Evolutionary conservation across 2,888 invertebrate genomes (phyloP), one percentile per base, ranked within the genome.

Genomic region (Scaptomyza polygonia): DNA sequence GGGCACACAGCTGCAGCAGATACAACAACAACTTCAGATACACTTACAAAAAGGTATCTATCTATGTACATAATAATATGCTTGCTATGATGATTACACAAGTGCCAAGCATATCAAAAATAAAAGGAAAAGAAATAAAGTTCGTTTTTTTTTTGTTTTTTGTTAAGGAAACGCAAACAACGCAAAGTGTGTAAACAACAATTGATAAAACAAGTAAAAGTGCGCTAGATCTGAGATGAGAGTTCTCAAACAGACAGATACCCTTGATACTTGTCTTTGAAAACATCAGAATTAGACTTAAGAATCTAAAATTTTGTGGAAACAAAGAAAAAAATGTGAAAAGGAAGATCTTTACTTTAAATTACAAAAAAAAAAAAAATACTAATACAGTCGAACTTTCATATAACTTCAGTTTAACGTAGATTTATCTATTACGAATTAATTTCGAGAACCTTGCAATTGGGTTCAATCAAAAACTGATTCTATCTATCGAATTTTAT

Each of bases 151-250:
- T n/a, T 36, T 36, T 36, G n/a, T 34, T 34, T 36, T 36, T 57
- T n/a, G n/a, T n/a, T n/a, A 78, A 77, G 83, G 85, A 85, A 85
- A 87, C 73, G 86, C 76, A 85, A 82, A 82, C 87, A 82, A 58
- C 39, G 59, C 69, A 73, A 79, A 72, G 72, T 75, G 65, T 76
- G 82, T 68, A 86, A 82, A 82, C 76, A 81, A 61, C 69, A 66
- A 67, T 72, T 74, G 74, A 77, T 84, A 86, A 81, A 75, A 68
- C 49, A 49, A 34, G 49, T 49, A 25, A 27, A n/a, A 25, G 34
- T 36, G 25, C 34, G 32, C 5, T 48, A n/a, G 11, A 14, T 34
- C 11, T n/a, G n/a, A n/a, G 21, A 34, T 21, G 21, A 21, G 14
- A 14, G 21, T 12, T 9, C 34, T n/a, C 14, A 14, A 36, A 7